phyloP scores from a whole-genome alignment of 2,113 vertebrate genomes.

The Mungos mungo region DNA sequence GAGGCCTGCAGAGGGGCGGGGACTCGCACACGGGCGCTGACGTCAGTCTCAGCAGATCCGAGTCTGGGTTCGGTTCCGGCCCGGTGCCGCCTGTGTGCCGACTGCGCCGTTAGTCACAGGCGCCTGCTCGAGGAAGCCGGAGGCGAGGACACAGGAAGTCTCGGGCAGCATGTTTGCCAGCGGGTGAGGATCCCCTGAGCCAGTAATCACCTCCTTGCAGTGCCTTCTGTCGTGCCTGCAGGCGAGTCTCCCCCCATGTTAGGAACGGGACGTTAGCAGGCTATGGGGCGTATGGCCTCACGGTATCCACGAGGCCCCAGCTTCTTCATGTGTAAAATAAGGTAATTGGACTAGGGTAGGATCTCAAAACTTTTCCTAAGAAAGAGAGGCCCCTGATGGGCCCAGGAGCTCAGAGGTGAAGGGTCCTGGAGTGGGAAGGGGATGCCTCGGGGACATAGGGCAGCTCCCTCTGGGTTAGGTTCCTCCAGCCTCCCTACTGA shows the following conservation, averaged over 20 bases:
- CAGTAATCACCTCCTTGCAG: background rate
- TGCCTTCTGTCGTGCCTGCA: background rate
- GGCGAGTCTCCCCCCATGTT: rapidly evolving
- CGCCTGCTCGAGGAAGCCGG: background rate
- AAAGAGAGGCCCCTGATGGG: background rate
- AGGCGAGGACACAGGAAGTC: background rate
- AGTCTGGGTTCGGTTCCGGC: background rate
- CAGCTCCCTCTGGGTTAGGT: background rate
- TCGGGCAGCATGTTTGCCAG: rapidly evolving
- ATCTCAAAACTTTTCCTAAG: background rate
- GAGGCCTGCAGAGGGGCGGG: background rate
- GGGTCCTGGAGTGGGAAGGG: background rate
- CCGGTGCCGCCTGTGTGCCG: background rate
- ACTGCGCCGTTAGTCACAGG: background rate
- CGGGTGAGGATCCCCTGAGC: background rate
- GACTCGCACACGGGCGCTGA: too few relatives aligned
- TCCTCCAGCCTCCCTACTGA: background rate
- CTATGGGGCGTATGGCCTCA: too few relatives aligned
- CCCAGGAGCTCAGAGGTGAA: background rate
- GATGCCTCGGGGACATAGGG: rapidly evolving
- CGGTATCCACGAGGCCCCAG: background rate
- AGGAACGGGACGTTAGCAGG: background rate
- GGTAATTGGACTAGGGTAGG: background rate
- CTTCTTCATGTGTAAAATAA: background rate
- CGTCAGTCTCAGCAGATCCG: background rate